Evolutionary conservation across 2,113 vertebrate genomes (phyloP).

Genomic region (Alligator mississippiensis): DNA sequence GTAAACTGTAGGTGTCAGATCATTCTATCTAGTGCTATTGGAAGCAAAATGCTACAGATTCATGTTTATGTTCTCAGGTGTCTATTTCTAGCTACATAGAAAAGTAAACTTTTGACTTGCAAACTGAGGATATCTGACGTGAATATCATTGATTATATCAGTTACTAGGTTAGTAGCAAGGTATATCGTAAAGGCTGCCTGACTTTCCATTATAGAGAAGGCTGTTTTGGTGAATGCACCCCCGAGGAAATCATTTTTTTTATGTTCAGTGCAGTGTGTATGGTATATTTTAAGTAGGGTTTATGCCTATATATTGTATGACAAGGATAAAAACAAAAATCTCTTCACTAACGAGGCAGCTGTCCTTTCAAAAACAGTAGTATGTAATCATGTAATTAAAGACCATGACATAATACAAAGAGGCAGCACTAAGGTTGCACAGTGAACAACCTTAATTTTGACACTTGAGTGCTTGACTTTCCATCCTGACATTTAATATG

Average conservation of each 20-base stretch:
- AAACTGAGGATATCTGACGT: neutral
- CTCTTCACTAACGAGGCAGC: neutral
- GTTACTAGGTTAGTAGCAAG: neutral
- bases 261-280: neutral
- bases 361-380: neutral
- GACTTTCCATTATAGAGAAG: no score
- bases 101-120: neutral
- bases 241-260: neutral
- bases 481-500: neutral
- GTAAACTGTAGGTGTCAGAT: no score
- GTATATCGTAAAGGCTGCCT: no score
- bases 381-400: neutral
- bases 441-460: neutral
- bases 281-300: neutral
- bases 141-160: neutral
- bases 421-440: neutral
- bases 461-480: neutral
- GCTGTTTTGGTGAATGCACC: neutral
- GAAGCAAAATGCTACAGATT: no score
- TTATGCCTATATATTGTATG: neutral
- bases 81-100: neutral
- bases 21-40: no score
- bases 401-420: neutral
- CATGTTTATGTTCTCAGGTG: no score
- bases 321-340: neutral